Percentiles rank a stretch among this genome's conserved stretches.
Conservation (phyloP, 2,888 invertebrate species). For the Ischnus inquisitorius region DNA sequence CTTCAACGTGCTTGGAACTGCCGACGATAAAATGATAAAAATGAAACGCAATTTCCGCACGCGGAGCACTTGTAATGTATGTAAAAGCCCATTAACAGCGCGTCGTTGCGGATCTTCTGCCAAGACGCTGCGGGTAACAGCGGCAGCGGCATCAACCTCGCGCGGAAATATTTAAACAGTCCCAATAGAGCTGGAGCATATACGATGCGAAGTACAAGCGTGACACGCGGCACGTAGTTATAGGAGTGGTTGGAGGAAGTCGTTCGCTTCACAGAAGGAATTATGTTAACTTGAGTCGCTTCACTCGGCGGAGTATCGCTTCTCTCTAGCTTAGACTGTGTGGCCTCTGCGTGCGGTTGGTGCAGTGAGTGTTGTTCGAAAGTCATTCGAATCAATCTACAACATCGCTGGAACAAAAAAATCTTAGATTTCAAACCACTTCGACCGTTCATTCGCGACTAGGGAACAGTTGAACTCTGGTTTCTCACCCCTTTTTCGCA, state of each 20-base stretch:
- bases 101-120: constrained; percentile 22
- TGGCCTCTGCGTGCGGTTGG: neutral
- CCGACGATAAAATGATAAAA: constrained; percentile 14
- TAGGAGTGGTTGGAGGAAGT: constrained; percentile 20
- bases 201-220: constrained; percentile 14
- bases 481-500: neutral
- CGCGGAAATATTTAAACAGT: constrained; percentile 57
- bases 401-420: constrained; percentile 1
- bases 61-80: constrained; percentile 10
- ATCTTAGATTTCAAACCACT: neutral
- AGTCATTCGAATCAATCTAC: constrained; percentile 17
- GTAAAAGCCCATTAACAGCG: constrained; percentile 49
- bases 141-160: constrained; percentile 36
- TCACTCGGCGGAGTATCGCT: constrained; percentile 39
- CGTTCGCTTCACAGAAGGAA: constrained; percentile 49
- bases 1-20: neutral
- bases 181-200: constrained; percentile 26
- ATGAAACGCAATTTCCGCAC: constrained; percentile 22
- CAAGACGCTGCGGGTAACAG: constrained; percentile 19
- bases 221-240: constrained; percentile 7
- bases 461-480: neutral
- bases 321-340: constrained; percentile 3
- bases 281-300: constrained; percentile 51
- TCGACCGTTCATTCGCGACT: neutral
- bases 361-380: constrained; percentile 7